phyloP scores from a whole-genome alignment of 2,888 invertebrate species.

The Chorisops tibialis region DNA sequence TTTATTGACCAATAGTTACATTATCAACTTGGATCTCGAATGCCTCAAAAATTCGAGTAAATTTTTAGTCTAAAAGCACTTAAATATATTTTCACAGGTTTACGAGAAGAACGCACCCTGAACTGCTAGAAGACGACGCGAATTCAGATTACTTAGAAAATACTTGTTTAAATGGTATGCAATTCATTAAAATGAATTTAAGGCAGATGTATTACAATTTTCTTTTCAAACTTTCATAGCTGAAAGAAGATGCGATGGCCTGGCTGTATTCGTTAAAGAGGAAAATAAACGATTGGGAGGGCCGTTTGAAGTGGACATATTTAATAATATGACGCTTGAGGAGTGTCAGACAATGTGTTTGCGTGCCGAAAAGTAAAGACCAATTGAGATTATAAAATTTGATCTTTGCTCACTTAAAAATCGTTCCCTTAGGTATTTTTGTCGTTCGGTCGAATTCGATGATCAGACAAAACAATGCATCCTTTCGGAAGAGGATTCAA shows the following conservation, averaged over 20 bases:
- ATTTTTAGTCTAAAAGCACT: no score
- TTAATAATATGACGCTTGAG: slow-evolving; percentile 79
- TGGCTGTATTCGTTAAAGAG: slow-evolving; percentile 85
- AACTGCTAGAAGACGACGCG: slow-evolving; percentile 78
- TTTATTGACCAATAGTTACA: no score
- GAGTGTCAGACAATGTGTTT: slow-evolving; percentile 87
- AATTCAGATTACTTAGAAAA: slow-evolving; percentile 89
- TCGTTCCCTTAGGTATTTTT: slow-evolving; percentile 63
- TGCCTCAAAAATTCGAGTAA: no score
- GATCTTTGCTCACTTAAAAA: background rate
- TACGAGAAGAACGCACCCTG: slow-evolving; percentile 82
- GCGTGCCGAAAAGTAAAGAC: slow-evolving; percentile 81
- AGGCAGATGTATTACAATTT: slow-evolving; percentile 1
- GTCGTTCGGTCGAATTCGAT: slow-evolving; percentile 85
- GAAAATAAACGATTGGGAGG: slow-evolving; percentile 84
- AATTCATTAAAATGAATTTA: background rate
- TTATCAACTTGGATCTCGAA: no score
- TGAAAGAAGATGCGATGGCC: slow-evolving; percentile 80
- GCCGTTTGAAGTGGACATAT: slow-evolving; percentile 84
- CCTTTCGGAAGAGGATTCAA: slow-evolving; percentile 87
- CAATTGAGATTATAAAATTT: no score
- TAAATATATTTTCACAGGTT: slow-evolving; percentile 55
- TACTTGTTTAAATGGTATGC: slow-evolving; percentile 78
- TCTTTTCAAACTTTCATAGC: slow-evolving; percentile 58
- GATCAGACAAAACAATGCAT: slow-evolving; percentile 82